Conservation (phyloP, 2,113 vertebrate genomes). For the Hippocampus mohnikei region DNA sequence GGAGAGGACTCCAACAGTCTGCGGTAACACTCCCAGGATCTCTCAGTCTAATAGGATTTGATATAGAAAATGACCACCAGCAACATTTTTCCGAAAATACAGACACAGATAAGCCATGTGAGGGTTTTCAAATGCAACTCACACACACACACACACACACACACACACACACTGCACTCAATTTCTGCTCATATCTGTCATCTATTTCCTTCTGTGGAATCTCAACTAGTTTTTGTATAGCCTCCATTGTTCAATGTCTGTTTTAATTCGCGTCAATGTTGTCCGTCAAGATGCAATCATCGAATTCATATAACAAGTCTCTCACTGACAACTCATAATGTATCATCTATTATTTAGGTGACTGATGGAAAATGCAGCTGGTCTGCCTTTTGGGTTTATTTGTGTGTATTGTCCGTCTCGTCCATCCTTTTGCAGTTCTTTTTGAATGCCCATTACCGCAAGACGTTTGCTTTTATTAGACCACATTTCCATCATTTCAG, state of each 20-base stretch:
- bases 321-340: slow-evolving; percentile 66
- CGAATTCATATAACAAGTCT: slow-evolving; percentile 56
- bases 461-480: slow-evolving; percentile 27
- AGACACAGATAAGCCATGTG: slow-evolving; percentile 27
- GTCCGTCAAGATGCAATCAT: slow-evolving; percentile 27
- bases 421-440: slow-evolving; percentile 9
- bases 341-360: slow-evolving; percentile 75
- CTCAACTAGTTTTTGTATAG: slow-evolving; percentile 12
- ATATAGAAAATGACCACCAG: slow-evolving; percentile 73
- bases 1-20: slow-evolving; percentile 72
- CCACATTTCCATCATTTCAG: slow-evolving; percentile 17
- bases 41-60: slow-evolving; percentile 77
- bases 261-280: slow-evolving; percentile 34
- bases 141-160: too few species aligned
- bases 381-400: slow-evolving; percentile 58
- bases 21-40: slow-evolving; percentile 56
- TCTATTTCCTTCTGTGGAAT: slow-evolving; percentile 21
- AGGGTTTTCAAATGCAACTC: slow-evolving; percentile 49
- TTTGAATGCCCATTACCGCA: slow-evolving; percentile 31
- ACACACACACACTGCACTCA: neutral
- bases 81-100: slow-evolving; percentile 50
- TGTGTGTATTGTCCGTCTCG: slow-evolving; percentile 43
- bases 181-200: slow-evolving; percentile 8
- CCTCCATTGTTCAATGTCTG: slow-evolving; percentile 13
- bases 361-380: slow-evolving; percentile 66